Conservation (phyloP, 2,113 vertebrate genomes). For the Brienomyrus longianalis region DNA sequence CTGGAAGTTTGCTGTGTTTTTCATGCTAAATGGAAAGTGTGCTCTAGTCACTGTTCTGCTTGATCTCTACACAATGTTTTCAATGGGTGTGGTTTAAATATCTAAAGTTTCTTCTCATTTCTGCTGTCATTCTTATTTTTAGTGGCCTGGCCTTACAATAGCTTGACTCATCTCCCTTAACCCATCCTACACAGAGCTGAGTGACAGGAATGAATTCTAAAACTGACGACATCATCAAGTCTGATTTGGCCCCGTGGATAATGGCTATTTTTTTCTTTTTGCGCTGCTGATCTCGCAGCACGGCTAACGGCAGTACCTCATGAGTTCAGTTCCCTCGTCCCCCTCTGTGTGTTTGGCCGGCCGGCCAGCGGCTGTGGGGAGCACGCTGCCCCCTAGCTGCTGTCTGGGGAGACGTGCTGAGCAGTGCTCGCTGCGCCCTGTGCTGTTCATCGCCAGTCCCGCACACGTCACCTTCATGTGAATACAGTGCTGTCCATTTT, state of each 20-base stretch:
- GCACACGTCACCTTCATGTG: not conserved
- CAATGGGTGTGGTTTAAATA: slow-evolving; percentile 15
- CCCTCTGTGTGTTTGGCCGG: not conserved
- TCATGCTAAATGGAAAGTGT: not conserved
- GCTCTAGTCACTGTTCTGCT: not conserved
- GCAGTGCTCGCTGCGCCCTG: not conserved
- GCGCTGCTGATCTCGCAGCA: not conserved
- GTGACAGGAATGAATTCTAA: not conserved
- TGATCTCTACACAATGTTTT: not conserved
- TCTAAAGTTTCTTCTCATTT: not conserved
- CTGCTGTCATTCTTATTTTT: not conserved
- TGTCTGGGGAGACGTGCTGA: not conserved
- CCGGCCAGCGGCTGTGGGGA: not conserved
- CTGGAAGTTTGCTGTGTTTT: slow-evolving; percentile 4
- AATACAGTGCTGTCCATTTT: not conserved
- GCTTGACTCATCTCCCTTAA: not conserved
- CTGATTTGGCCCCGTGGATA: not conserved
- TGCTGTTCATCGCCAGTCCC: not conserved
- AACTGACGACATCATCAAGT: not conserved
- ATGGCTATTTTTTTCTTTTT: not conserved
- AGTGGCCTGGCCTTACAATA: not conserved
- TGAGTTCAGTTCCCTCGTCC: slow-evolving; percentile 1
- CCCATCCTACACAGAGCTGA: not conserved
- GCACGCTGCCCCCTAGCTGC: not conserved
- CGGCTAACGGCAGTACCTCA: slow-evolving; percentile 12